Evolutionary conservation across 2,888 invertebrate genomes (phyloP).

Genomic region (Spilosoma lubricipeda): DNA sequence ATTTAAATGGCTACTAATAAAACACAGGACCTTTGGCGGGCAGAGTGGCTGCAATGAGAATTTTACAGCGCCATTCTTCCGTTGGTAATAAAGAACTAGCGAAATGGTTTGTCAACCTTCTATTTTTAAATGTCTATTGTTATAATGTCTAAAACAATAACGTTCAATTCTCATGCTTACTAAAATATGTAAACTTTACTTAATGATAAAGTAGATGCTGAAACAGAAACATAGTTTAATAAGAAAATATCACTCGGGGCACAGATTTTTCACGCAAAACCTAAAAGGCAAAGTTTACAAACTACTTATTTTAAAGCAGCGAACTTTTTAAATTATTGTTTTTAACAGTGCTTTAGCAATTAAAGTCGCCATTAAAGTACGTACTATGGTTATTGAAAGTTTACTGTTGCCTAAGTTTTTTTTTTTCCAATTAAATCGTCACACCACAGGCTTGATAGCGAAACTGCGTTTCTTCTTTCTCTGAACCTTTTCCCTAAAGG

Average conservation of each 20-base stretch:
- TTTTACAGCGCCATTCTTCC: conserved; percentile 50
- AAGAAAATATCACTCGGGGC: neutral
- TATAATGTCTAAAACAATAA: no score
- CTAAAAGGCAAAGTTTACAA: neutral
- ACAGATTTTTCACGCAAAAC: neutral
- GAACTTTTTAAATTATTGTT: neutral
- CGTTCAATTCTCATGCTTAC: no score
- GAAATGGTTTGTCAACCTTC: neutral
- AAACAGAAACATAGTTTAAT: no score
- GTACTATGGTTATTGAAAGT: no score
- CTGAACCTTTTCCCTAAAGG: no score
- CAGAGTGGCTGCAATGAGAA: conserved; percentile 55
- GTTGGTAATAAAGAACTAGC: conserved; percentile 42
- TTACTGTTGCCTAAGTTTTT: no score
- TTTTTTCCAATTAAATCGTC: no score
- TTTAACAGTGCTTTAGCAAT: neutral
- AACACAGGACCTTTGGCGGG: conserved; percentile 34
- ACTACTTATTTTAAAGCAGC: neutral
- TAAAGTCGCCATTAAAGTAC: neutral
- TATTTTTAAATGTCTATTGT: no score
- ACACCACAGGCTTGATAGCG: no score
- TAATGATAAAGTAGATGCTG: no score
- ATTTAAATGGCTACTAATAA: conserved; percentile 51
- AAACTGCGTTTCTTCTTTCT: no score
- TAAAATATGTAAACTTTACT: no score